Percentiles rank a stretch among this genome's conserved stretches.
Evolutionary conservation across 92 coral and sea anemone species (phyloP).

Genomic region (Chrysogorgia sp.): DNA sequence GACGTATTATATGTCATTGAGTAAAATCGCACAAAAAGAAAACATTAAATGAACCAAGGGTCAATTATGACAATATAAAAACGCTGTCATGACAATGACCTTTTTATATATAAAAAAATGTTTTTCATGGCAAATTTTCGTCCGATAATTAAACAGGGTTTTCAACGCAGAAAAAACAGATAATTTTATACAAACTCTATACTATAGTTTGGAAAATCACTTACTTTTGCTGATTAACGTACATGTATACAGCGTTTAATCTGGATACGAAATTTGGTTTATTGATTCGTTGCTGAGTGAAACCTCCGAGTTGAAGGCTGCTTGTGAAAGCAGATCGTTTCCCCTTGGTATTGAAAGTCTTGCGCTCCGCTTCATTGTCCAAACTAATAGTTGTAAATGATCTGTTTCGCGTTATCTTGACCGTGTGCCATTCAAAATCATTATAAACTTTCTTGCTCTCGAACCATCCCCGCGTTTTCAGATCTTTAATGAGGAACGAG

Average conservation of each 20-base stretch:
- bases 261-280: background rate
- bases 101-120: too few species aligned
- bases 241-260: background rate
- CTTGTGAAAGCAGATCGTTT: background rate
- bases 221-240: background rate
- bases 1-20: too few species aligned
- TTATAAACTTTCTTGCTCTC: background rate
- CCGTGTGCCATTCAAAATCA: constrained; percentile 21
- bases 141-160: too few species aligned
- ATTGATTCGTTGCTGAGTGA: background rate
- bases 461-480: background rate
- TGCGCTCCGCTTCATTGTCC: background rate
- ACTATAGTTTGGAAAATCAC: too few species aligned
- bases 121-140: too few species aligned
- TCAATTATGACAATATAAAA: too few species aligned
- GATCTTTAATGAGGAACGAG: background rate
- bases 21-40: too few species aligned
- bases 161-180: too few species aligned
- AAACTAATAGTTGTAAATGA: background rate
- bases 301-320: constrained; percentile 2
- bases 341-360: background rate
- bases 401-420: constrained; percentile 8
- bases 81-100: too few species aligned
- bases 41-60: too few species aligned
- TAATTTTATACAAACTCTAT: too few species aligned